Evolutionary conservation across 1,140 invertebrate genomes (phyloP), one percentile per base, ranked within the genome.

Genomic region (Ladona fulva): DNA sequence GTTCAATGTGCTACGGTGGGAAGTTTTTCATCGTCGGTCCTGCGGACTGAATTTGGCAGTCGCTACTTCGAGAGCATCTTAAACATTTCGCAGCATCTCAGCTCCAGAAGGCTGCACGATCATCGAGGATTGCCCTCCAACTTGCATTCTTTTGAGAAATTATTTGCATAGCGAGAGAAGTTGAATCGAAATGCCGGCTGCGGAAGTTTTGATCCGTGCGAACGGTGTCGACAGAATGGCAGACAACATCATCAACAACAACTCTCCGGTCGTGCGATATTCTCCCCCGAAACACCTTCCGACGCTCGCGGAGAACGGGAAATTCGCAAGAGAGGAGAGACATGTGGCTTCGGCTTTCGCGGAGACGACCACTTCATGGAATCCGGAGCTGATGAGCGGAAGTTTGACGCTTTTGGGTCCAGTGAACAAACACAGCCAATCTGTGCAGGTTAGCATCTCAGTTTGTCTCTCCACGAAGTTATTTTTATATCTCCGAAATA

Each of bases 311-410:
- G 52, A 66, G 52, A 22, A 37, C 29, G 29, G 29, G 29, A 37
- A 37, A 37, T 37, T 5, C 52, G 52, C 14, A 19, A 19, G 52
- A 22, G 52, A 22, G 5, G 52, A 66, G 12, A 22, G 52, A 5
- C 52, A 22, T 12, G 52, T 66, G 12, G 5, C 3, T 12, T 66
- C 52, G 12, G 52, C 52, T 19, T 19, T 22, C n/a, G 52, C 52
- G 52, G 52, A 19, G 52, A 22, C 29, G 3, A 37, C 29, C 29
- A 37, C 29, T 3, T 66, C 52, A 6, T 87, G 87, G 84, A 89
- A 89, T 82, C 88, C 89, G 0, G 90, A 91, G 82, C 42, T 78
- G 52, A 90, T 90, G 85, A 88, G 87, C 77, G 90, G 90, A 0
- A 87, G 88, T 81, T 86, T 91, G 85, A 89, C 86, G 76, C 83